Evolutionary conservation across 2,797 vertebrate genomes (phyloP).

Genomic region (Bucorvus abyssinicus): DNA sequence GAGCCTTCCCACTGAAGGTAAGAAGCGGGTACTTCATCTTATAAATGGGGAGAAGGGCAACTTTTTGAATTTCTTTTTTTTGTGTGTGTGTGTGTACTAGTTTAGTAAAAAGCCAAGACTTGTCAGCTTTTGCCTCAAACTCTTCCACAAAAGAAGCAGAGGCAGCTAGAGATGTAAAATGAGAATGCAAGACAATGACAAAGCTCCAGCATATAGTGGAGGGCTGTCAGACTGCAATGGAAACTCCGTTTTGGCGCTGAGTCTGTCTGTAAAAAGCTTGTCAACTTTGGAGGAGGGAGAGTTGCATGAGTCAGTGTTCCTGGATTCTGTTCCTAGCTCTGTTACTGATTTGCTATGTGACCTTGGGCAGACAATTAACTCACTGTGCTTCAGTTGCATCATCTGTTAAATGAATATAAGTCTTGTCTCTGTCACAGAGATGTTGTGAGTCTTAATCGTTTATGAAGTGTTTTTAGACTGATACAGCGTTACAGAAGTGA

Average conservation of each 20-base stretch:
- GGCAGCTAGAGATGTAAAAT: background rate
- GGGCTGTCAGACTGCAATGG: background rate
- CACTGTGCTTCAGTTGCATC: background rate
- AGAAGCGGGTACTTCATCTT: background rate
- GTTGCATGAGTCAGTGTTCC: background rate
- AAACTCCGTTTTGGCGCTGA: background rate
- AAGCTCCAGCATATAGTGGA: background rate
- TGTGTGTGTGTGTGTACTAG: accelerated
- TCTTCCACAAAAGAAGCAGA: background rate
- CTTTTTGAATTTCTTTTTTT: background rate
- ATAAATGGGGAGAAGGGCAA: background rate
- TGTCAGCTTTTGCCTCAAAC: background rate
- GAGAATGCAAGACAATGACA: background rate
- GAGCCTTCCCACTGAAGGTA: background rate
- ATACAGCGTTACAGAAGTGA: background rate
- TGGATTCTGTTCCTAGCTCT: background rate
- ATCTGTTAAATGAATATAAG: background rate
- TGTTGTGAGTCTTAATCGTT: background rate
- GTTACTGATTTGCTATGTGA: background rate
- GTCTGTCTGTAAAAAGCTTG: background rate
- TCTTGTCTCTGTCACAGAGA: background rate
- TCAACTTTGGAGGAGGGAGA: background rate
- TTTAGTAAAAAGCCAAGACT: background rate
- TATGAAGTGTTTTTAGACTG: conserved; percentile 9
- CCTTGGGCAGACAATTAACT: conserved; percentile 24